Conservation (phyloP, 2,113 vertebrate species). For the Neotragus pygmaeus region DNA sequence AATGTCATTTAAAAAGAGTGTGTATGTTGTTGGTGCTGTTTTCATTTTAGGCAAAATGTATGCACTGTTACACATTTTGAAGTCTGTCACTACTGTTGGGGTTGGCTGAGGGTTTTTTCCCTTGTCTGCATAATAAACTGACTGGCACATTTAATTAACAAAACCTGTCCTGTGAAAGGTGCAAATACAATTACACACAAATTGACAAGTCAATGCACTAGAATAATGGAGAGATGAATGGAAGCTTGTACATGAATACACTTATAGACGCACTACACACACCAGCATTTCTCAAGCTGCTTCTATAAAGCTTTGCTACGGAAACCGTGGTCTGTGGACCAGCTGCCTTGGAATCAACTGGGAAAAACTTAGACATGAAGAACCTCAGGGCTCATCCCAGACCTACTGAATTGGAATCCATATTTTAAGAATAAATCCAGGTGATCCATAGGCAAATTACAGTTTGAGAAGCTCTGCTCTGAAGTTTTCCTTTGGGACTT, state of each 20-base stretch:
- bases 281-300: background rate
- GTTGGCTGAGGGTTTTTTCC: conserved; percentile 20
- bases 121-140: conserved; percentile 75
- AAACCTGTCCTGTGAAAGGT: conserved; percentile 75
- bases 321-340: background rate
- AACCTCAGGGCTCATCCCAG: background rate
- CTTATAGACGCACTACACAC: background rate
- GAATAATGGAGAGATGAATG: conserved; percentile 21
- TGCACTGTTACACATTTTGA: background rate
- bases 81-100: conserved; percentile 58
- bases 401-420: background rate
- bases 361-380: background rate
- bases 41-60: conserved; percentile 28
- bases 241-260: background rate
- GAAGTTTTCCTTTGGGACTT: background rate
- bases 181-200: conserved; percentile 76
- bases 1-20: conserved; percentile 37
- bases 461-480: background rate
- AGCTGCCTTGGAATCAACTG: background rate
- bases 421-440: background rate
- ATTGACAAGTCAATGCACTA: conserved; percentile 70
- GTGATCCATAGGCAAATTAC: background rate
- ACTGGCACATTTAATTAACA: conserved; percentile 80
- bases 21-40: background rate
- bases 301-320: background rate